Conservation (phyloP, 2,113 vertebrate genomes). For the Ictidomys tridecemlineatus region DNA sequence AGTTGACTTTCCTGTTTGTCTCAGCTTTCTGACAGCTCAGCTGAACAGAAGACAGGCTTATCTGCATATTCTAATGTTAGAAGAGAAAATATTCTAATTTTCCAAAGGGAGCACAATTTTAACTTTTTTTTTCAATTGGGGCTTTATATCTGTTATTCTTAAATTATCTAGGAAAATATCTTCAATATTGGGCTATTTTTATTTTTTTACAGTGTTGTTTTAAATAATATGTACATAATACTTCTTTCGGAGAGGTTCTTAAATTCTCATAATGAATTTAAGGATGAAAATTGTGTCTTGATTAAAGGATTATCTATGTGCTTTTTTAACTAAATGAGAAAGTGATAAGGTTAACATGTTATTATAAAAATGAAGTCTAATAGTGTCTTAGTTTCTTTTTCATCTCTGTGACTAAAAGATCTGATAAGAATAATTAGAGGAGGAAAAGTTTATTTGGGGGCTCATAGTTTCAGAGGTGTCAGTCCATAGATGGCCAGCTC, state of each 20-base stretch:
- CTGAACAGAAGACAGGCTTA: not conserved
- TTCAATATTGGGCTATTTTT: slow-evolving; percentile 6
- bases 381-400: no score
- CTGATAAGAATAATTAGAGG: no score
- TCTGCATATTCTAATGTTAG: not conserved
- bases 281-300: not conserved
- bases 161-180: not conserved
- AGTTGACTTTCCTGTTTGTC: not conserved
- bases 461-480: no score
- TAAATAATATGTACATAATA: not conserved
- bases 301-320: not conserved
- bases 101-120: slow-evolving; percentile 16
- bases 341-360: not conserved
- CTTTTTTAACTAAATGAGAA: not conserved
- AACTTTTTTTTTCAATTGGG: not conserved
- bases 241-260: not conserved
- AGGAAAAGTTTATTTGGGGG: no score
- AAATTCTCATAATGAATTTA: not conserved
- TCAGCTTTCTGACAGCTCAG: not conserved
- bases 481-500: no score
- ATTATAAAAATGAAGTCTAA: not conserved
- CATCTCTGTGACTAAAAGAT: no score
- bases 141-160: not conserved
- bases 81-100: not conserved
- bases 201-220: not conserved